These are phyloP conservation scores for Pterostichus madidus DNA, from an alignment of 2,888 invertebrate genomes.

Conservation along the genomic window DNA sequence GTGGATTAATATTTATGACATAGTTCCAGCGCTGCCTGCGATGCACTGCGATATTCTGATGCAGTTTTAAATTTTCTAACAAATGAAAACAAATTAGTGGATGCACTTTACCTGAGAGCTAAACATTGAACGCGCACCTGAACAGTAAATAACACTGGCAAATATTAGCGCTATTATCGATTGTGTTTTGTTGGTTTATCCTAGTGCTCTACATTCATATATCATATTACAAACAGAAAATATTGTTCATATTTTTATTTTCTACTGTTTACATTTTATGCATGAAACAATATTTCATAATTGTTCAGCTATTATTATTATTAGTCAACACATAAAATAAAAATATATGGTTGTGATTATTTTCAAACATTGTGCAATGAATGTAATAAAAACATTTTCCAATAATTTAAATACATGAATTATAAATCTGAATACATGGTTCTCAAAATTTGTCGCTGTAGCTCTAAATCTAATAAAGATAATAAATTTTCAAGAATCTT, in stretches of 20 bases:
- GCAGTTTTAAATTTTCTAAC: conserved; percentile 18
- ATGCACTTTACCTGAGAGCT: conserved; percentile 11
- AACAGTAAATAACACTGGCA: background rate
- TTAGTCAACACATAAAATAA: too few relatives aligned
- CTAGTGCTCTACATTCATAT: background rate
- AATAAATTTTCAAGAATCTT: too few relatives aligned
- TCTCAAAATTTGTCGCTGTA: too few relatives aligned
- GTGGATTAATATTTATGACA: conserved; percentile 34
- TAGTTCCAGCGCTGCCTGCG: background rate
- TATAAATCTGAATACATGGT: too few relatives aligned
- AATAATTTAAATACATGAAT: too few relatives aligned
- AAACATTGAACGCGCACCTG: background rate
- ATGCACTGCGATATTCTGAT: background rate
- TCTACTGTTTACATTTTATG: background rate
- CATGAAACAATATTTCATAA: background rate
- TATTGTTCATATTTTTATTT: background rate
- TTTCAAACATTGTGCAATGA: too few relatives aligned
- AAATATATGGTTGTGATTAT: too few relatives aligned
- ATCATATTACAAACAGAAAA: conserved; percentile 17
- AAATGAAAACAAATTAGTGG: conserved; percentile 34
- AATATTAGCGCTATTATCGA: conserved; percentile 30
- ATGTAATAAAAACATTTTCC: too few relatives aligned
- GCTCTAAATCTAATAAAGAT: too few relatives aligned
- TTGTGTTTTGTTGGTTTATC: background rate
- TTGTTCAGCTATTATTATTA: background rate